Conservation (phyloP, 1,140 invertebrate species). For the Rhynchophorus ferrugineus region DNA sequence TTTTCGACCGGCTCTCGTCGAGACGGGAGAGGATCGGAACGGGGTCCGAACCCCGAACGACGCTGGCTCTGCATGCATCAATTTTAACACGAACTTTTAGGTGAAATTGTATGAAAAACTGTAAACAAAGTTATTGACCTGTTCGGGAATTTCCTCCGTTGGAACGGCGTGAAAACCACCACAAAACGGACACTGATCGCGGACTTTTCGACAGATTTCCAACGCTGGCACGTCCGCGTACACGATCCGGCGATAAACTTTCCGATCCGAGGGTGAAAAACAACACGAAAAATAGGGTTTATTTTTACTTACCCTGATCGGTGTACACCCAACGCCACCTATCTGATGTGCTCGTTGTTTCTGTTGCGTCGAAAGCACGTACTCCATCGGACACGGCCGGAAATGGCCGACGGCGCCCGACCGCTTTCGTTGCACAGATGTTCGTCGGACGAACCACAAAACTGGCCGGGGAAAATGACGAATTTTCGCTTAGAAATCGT, state of each 20-base stretch:
- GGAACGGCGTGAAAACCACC: slow-evolving; percentile 15
- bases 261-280: slow-evolving; percentile 26
- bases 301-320: slow-evolving; percentile 36
- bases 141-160: slow-evolving; percentile 36
- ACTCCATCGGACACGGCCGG: slow-evolving; percentile 26
- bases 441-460: slow-evolving; percentile 27
- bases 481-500: slow-evolving; percentile 17
- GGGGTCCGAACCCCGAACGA: too few species aligned
- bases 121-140: slow-evolving; percentile 39
- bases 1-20: neutral
- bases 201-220: slow-evolving; percentile 13
- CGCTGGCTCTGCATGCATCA: too few species aligned
- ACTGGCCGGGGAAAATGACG: slow-evolving; percentile 11
- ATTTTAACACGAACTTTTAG: slow-evolving; percentile 7
- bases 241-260: slow-evolving; percentile 12
- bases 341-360: slow-evolving; percentile 34
- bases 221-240: neutral
- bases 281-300: slow-evolving; percentile 32
- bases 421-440: slow-evolving; percentile 29
- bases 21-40: too few species aligned
- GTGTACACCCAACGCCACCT: slow-evolving; percentile 38
- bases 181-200: slow-evolving; percentile 2
- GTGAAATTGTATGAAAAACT: slow-evolving; percentile 20
- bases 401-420: slow-evolving; percentile 31
- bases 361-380: slow-evolving; percentile 37